Base-by-base conservation (phyloP, 1,140 invertebrate genomes). In the Calephelis virginiensis region DNA sequence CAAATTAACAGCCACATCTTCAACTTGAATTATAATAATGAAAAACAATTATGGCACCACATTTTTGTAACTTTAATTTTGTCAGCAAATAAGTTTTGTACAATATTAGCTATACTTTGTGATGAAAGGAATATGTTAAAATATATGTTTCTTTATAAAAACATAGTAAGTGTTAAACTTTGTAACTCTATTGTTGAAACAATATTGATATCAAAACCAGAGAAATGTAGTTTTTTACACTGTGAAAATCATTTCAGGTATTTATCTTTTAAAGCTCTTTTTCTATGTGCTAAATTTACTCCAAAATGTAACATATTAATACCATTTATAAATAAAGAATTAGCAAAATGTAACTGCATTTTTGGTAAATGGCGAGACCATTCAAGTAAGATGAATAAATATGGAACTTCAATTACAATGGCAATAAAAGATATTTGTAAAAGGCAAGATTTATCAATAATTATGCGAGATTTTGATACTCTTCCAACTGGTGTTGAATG, bases 181-280 rank as follows among this genome's bases (percentile, higher is more conserved):
- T 81, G 82, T 70, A 88, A 90, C 75, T 68, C 74, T 56, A 89
- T 92, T 10, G 69, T 90, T 61, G 80, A 84, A 40, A 80, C 75
- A 45, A 75, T 92, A 14, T 73, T 71, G 10, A 81, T 64, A 45
- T 83, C 79, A 72, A 85, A 81, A 68, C 80, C 84, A 5, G 62
- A 65, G 8, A 72, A 82, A 70, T 60, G 77, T 62, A 45, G 70
- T 8, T 92, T 92, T 82, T 49, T 83, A 38, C 89, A 86, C 74
- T 92, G 91, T 71, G 87, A 91, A 65, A 92, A 92, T 82, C 91
- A 92, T 81, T 86, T 92, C 66, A 69, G 84, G 62, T 91, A 90
- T 81, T 67, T 92, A 45, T 85, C 91, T 40, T 91, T 78, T 73
- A 83, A 88, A 69, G 90, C 91, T 4, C 72, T 92, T 14, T 68